These are phyloP conservation scores for Nomada ruficornis DNA, from an alignment of 2,888 invertebrate species.

Conservation along the genomic window DNA sequence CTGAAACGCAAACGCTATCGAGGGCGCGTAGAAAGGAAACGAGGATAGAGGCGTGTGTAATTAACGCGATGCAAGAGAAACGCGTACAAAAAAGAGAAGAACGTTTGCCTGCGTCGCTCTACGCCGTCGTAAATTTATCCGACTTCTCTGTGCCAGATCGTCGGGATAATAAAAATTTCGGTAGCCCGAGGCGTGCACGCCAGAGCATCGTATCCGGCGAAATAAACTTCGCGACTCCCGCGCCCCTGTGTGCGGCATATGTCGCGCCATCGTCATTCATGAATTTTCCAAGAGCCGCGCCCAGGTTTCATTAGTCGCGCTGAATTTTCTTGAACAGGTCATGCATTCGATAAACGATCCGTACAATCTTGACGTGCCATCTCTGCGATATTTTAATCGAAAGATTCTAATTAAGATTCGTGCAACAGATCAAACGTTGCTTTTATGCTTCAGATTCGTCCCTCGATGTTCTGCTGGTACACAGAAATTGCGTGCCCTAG, in stretches of 20 bases:
- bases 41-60: constrained; percentile 27
- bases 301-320: background rate
- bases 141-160: constrained; percentile 25
- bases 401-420: no score
- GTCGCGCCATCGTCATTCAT: constrained; percentile 34
- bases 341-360: no score
- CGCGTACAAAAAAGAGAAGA: constrained; percentile 31
- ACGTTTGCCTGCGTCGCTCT: background rate
- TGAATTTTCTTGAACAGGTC: no score
- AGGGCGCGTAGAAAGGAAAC: background rate
- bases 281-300: constrained; percentile 23
- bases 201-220: constrained; percentile 32
- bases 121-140: constrained; percentile 43
- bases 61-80: constrained; percentile 37
- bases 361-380: no score
- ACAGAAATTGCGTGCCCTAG: no score
- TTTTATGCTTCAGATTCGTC: no score
- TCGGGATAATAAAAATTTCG: constrained; percentile 65
- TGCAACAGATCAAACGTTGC: no score
- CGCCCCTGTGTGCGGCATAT: constrained; percentile 31
- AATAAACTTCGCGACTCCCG: constrained; percentile 50
- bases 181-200: constrained; percentile 33
- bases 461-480: no score
- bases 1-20: background rate
- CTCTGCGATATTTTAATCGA: no score